Base-by-base conservation (phyloP, 2,888 invertebrate species). In the Caradrina clavipalpis region DNA sequence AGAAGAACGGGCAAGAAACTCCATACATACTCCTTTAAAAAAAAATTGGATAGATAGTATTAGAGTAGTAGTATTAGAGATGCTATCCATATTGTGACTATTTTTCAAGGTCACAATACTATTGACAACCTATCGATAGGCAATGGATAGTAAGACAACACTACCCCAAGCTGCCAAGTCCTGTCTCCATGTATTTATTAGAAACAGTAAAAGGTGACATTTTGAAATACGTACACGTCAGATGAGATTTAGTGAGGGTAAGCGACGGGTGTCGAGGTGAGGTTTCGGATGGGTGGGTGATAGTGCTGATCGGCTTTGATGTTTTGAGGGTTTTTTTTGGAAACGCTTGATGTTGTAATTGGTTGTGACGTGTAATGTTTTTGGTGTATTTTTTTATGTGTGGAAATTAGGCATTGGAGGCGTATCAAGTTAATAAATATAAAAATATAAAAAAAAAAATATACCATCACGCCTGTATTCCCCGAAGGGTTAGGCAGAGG, bases 121-220 rank as follows among this genome's bases (percentile, higher is more conserved):
- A n/a, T n/a, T n/a, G n/a, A n/a, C n/a, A n/a, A n/a, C n/a, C n/a
- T n/a, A n/a, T n/a, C n/a, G n/a, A n/a, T n/a, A n/a, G n/a, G n/a
- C n/a, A n/a, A n/a, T n/a, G n/a, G n/a, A n/a, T n/a, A n/a, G n/a
- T n/a, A n/a, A n/a, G n/a, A n/a, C n/a, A n/a, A n/a, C n/a, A n/a
- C n/a, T n/a, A 65, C 62, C 80, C 63, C 26, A 63, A 68, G 50
- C 62, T 19, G 56, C 62, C 54, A 78, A 80, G 71, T 58, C 71
- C 76, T 70, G 82, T 82, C 84, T 56, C 42, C n/a, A 42, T 56
- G 68, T 81, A 82, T 82, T 82, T 82, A 82, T 82, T 80, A 71
- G 55, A 42, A 19, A 21, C 8, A 61, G 63, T 75, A 71, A 64
- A 81, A 73, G 76, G 80, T 73, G 84, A 80, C 84, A 67, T 61